Base-by-base conservation (phyloP, 2,888 invertebrate species). In the Patella ulyssiponensis region DNA sequence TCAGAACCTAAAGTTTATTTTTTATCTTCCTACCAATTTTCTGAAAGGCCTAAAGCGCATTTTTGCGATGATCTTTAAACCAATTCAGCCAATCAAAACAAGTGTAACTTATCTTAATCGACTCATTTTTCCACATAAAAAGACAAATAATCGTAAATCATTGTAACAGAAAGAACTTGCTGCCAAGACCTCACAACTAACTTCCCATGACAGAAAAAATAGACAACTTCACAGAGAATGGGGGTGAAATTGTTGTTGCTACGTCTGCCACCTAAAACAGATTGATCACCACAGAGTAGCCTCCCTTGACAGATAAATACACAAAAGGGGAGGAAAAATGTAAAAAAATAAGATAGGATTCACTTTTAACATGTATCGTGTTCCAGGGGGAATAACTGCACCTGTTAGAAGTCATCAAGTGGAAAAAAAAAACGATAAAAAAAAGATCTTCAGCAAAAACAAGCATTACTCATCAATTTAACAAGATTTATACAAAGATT, bases 181-280 rank as follows among this genome's bases (percentile, higher is more conserved):
- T 64, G 64, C 64, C 64, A 64, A 64, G 64, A 64, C 64, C 64
- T 23, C 64, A 64, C 64, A 64, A 64, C 44, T 23, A 64, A 23
- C 64, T 64, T 20, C 20, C 23, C 64, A 64, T 64, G 20, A 23
- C 15, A 20, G 23, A 20, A 20, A 64, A 64, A 64, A 64, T 64
- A 64, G 20, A 64, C 64, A 64, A n/a, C 12, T 23, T 64, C 64
- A 20, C 44, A 44, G 44, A 44, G 44, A 44, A 44, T 44, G 44
- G 9, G 44, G 44, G 44, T 44, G 44, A 44, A 44, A 64, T 20
- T 23, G 20, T 64, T 64, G 20, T 64, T 64, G 64, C 23, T 12
- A 23, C 20, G 64, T 64, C 64, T 64, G 64, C 23, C 23, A 9
- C 20, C 11, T 12, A 23, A 23, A 64, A 64, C 20, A 23, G 64